phyloP scores from a whole-genome alignment of 2,888 invertebrate species.

The Pherbina coryleti region DNA sequence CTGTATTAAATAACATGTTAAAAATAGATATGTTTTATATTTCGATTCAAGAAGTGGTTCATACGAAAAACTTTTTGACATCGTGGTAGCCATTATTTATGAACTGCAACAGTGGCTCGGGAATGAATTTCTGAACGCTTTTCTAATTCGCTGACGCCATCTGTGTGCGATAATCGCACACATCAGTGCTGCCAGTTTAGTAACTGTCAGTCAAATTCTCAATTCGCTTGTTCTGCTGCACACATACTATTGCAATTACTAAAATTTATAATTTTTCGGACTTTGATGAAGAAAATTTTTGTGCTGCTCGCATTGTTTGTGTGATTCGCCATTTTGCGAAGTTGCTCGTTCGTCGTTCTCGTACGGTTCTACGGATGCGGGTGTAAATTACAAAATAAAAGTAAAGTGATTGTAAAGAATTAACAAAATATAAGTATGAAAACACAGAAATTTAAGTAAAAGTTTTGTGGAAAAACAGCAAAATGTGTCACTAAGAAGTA shows the following conservation, averaged over 20 bases:
- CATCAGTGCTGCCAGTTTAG: no score
- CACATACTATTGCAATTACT: not conserved
- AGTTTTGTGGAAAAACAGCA: not conserved
- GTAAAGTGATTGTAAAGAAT: constrained; percentile 35
- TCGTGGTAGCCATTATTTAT: no score
- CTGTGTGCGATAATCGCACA: no score
- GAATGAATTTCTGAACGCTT: no score
- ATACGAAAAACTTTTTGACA: no score
- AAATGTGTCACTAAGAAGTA: not conserved
- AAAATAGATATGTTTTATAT: no score
- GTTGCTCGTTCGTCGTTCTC: constrained; percentile 50
- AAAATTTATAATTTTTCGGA: not conserved
- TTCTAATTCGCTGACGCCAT: no score
- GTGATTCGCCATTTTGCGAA: constrained; percentile 56
- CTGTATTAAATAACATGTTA: no score
- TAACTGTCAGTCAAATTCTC: no score
- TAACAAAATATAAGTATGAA: constrained; percentile 33
- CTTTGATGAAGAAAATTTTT: not conserved
- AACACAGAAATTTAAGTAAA: not conserved
- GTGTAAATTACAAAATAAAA: constrained; percentile 43
- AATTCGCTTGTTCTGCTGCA: no score
- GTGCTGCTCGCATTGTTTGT: constrained; percentile 9
- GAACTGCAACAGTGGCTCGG: no score
- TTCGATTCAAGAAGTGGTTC: no score
- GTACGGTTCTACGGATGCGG: constrained; percentile 47